phyloP scores from a whole-genome alignment of 2,888 invertebrate species.

The Lycaena phlaeas region DNA sequence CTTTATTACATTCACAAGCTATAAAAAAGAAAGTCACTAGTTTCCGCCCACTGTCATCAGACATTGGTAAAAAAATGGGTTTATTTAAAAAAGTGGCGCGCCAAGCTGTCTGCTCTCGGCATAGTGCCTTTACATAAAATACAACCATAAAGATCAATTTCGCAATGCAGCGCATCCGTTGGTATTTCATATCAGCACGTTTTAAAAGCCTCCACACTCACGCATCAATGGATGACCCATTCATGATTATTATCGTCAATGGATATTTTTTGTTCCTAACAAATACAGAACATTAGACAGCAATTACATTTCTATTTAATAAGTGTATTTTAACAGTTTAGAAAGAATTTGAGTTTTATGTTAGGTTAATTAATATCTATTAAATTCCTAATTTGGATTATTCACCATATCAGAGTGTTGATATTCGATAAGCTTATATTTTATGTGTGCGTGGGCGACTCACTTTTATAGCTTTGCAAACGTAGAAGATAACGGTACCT shows the following conservation, averaged over 20 bases:
- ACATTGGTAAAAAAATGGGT: slow-evolving; percentile 48
- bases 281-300: too few species aligned
- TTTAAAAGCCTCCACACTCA: slow-evolving; percentile 7
- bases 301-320: too few species aligned
- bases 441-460: slow-evolving; percentile 14
- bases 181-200: slow-evolving; percentile 18
- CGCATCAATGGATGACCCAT: slow-evolving; percentile 14
- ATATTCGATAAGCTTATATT: slow-evolving; percentile 11
- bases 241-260: not conserved
- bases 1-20: slow-evolving; percentile 46
- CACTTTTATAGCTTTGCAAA: slow-evolving; percentile 10
- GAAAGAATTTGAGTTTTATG: slow-evolving; percentile 1
- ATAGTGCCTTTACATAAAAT: slow-evolving; percentile 36
- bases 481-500: slow-evolving; percentile 8
- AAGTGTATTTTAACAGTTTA: not conserved
- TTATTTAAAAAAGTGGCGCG: slow-evolving; percentile 55
- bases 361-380: slow-evolving; percentile 5
- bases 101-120: slow-evolving; percentile 61
- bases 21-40: slow-evolving; percentile 64
- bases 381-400: slow-evolving; percentile 9
- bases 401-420: slow-evolving; percentile 5
- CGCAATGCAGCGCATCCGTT: slow-evolving; percentile 29
- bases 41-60: slow-evolving; percentile 46
- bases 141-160: slow-evolving; percentile 27
- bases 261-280: too few species aligned